Conservation (phyloP, 2,888 invertebrate genomes). For the Onthophagus sagittarius region DNA sequence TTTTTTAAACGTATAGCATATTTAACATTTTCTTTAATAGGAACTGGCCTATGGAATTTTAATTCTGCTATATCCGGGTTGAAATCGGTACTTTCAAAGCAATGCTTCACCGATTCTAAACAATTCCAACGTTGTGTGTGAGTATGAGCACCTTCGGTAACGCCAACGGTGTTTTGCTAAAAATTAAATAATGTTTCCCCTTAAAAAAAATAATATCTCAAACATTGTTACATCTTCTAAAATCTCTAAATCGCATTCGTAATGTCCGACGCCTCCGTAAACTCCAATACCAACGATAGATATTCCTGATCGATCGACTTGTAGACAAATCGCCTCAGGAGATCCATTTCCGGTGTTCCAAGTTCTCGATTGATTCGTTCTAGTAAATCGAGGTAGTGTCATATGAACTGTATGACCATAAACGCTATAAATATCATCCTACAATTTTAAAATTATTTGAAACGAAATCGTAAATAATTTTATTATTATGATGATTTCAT, state of each 20-base stretch:
- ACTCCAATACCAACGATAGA: constrained; percentile 86
- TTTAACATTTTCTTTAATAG: constrained; percentile 83
- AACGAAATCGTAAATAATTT: neutral
- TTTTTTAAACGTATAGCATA: constrained; percentile 87
- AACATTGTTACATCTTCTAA: constrained; percentile 68
- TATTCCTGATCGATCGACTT: constrained; percentile 86
- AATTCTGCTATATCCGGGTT: constrained; percentile 86
- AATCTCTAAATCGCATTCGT: constrained; percentile 88
- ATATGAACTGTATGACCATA: constrained; percentile 75
- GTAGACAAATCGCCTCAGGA: constrained; percentile 93
- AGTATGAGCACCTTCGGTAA: constrained; percentile 49
- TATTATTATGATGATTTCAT: too few relatives aligned
- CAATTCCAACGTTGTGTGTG: constrained; percentile 84
- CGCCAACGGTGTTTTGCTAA: constrained; percentile 45
- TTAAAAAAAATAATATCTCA: neutral
- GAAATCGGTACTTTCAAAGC: constrained; percentile 79
- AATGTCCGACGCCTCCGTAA: constrained; percentile 84
- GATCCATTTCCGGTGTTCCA: constrained; percentile 98
- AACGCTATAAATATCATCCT: constrained; percentile 68
- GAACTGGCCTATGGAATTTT: constrained; percentile 84
- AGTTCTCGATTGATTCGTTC: constrained; percentile 82
- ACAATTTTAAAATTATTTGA: neutral
- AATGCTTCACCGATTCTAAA: constrained; percentile 77
- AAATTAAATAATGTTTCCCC: neutral
- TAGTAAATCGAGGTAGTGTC: constrained; percentile 86